Conservation (phyloP, 2,797 vertebrate genomes). For the Microcaecilia unicolor region DNA sequence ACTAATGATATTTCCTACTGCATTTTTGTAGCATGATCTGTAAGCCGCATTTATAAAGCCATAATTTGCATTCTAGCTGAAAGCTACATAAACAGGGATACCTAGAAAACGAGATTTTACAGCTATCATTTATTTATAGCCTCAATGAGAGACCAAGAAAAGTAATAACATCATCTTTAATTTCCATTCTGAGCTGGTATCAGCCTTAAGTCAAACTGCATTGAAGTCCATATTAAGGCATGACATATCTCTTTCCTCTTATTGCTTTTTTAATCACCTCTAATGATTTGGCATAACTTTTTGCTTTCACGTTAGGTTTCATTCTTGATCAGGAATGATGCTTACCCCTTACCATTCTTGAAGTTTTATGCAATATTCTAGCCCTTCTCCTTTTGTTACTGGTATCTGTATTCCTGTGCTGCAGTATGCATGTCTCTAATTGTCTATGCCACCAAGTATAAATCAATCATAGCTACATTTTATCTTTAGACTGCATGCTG, state of each 20-base stretch:
- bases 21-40: constrained; percentile 14
- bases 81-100: constrained; percentile 14
- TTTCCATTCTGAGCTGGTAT: constrained; percentile 31
- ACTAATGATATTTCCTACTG: constrained; percentile 7
- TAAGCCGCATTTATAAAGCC: constrained; percentile 14
- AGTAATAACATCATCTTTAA: constrained; percentile 15
- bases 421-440: too few relatives aligned
- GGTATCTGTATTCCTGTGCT: too few relatives aligned
- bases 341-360: too few relatives aligned
- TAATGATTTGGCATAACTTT: too few relatives aligned
- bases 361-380: too few relatives aligned
- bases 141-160: constrained; percentile 19
- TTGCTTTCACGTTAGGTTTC: too few relatives aligned
- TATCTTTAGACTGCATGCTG: too few relatives aligned
- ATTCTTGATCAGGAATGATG: too few relatives aligned
- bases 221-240: constrained; percentile 13
- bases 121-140: constrained; percentile 32
- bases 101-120: constrained; percentile 10
- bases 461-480: too few relatives aligned
- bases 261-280: constrained; percentile 5
- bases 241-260: not conserved
- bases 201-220: constrained; percentile 27
- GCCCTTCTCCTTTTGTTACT: too few relatives aligned
- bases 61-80: constrained; percentile 32
- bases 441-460: too few relatives aligned